Conservation (phyloP, 2,797 vertebrate species). For the Columba guinea region DNA sequence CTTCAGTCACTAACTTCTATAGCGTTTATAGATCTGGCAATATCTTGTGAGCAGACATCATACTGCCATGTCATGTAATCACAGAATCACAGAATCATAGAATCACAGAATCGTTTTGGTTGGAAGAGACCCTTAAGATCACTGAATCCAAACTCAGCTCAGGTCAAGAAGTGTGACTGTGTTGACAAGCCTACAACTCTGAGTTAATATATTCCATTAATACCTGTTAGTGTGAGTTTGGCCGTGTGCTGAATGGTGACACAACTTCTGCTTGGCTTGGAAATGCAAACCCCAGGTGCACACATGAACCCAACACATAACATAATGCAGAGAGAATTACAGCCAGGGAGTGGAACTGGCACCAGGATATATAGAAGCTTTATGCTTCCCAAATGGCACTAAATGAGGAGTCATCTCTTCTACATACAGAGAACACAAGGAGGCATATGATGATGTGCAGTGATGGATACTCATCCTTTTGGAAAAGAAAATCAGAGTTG, state of each 20-base stretch:
- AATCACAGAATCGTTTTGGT: too few species aligned
- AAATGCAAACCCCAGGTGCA: neutral
- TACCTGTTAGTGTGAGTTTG: neutral
- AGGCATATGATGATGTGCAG: rapidly evolving
- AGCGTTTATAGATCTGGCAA: neutral
- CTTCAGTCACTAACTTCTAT: neutral
- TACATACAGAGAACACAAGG: neutral
- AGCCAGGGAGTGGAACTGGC: neutral
- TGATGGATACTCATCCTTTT: neutral
- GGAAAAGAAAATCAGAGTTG: neutral
- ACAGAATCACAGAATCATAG: too few species aligned
- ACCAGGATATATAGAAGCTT: neutral
- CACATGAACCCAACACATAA: neutral
- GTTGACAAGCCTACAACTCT: neutral
- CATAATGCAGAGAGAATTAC: neutral
- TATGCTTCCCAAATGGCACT: neutral
- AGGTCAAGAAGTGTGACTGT: neutral
- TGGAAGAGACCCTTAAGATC: too few species aligned
- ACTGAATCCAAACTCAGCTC: neutral
- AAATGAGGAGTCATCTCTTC: neutral
- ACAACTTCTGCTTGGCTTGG: neutral
- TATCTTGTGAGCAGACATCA: neutral
- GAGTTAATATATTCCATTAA: neutral
- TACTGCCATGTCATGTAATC: too few species aligned
- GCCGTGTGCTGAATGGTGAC: neutral